phyloP scores from a whole-genome alignment of 2,113 vertebrate species.

The Silurus glanis region DNA sequence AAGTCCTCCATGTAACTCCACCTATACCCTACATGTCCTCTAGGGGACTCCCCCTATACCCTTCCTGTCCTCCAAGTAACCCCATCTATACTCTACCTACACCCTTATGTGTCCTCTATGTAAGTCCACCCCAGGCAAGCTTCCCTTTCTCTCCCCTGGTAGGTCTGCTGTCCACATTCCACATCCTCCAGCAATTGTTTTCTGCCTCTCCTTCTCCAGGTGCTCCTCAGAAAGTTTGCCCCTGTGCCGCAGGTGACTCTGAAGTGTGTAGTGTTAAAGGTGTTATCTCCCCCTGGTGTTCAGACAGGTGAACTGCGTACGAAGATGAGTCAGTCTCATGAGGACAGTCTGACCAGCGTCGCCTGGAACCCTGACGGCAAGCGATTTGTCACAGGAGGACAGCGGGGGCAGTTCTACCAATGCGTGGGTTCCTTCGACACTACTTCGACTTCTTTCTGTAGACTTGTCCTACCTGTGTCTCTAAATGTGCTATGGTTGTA shows the following conservation, averaged over 20 bases:
- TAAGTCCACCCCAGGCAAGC: background rate
- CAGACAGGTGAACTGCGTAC: conserved; percentile 98
- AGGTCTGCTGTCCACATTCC: background rate
- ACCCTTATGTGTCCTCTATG: background rate
- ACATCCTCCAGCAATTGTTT: too few species aligned
- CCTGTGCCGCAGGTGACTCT: background rate
- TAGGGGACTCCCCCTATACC: background rate
- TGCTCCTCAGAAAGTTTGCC: background rate
- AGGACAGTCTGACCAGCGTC: conserved; percentile 97
- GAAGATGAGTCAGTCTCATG: conserved; percentile 98
- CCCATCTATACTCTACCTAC: too few species aligned
- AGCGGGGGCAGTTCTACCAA: conserved; percentile 98
- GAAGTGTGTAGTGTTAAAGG: background rate
- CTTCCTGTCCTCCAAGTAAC: background rate
- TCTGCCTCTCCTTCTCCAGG: too few species aligned
- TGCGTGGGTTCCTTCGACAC: conserved; percentile 81
- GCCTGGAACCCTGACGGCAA: conserved; percentile 99
- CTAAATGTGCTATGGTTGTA: background rate
- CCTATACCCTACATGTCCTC: background rate
- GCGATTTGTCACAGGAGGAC: conserved; percentile 95
- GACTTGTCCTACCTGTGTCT: background rate
- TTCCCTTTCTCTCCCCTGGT: background rate
- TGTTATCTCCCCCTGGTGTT: conserved; percentile 44
- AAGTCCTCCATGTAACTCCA: background rate
- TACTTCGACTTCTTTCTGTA: background rate